A percentile compares a stretch with the other conserved stretches of the same genome.
phyloP scores from a whole-genome alignment of 1,140 invertebrate species.

The Daktulosphaira vitifoliae region DNA sequence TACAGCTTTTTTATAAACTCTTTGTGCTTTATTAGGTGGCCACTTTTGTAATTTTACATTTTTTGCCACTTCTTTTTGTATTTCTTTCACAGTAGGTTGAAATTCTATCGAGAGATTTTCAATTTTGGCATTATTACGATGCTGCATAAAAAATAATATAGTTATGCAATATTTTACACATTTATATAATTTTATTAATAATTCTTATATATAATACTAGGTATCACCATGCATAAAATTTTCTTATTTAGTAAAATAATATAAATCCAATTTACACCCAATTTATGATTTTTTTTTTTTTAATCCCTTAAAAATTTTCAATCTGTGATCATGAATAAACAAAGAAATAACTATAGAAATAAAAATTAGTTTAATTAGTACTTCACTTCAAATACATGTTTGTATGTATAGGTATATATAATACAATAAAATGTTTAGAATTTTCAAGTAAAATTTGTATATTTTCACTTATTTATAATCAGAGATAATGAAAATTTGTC shows the following conservation, averaged over 20 bases:
- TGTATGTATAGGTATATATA: too few relatives aligned
- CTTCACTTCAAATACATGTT: too few relatives aligned
- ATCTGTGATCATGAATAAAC: background rate
- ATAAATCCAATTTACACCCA: too few relatives aligned
- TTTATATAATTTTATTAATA: constrained; percentile 9
- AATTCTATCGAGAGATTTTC: constrained; percentile 29
- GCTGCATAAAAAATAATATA: background rate
- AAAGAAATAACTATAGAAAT: too few relatives aligned
- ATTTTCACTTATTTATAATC: too few relatives aligned
- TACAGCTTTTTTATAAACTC: constrained; percentile 25
- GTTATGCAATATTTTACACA: constrained; percentile 4
- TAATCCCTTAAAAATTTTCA: background rate
- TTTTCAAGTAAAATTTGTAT: too few relatives aligned
- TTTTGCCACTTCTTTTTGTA: constrained; percentile 14
- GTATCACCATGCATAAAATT: too few relatives aligned
- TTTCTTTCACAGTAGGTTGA: constrained; percentile 18
- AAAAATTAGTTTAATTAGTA: too few relatives aligned
- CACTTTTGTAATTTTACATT: constrained; percentile 9
- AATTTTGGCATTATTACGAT: constrained; percentile 6
- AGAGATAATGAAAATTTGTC: too few relatives aligned
- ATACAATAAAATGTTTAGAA: too few relatives aligned
- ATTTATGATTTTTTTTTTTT: background rate
- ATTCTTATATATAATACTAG: too few relatives aligned
- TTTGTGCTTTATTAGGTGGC: constrained; percentile 33
- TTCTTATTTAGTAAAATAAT: too few relatives aligned